Conservation (phyloP, 2,113 vertebrate genomes). For the Siniperca knerii region DNA sequence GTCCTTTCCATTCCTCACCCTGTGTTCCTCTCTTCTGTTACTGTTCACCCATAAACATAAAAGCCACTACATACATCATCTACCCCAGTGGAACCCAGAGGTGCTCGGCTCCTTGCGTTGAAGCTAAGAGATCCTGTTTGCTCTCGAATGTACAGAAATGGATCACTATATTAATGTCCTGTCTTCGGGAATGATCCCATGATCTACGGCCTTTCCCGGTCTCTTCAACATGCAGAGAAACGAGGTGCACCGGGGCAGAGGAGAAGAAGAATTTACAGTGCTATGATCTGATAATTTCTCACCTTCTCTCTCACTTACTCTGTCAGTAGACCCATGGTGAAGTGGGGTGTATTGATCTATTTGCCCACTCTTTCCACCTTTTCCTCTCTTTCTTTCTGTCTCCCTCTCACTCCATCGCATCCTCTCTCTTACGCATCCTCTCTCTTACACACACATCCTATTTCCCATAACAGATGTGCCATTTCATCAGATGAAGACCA, state of each 20-base stretch:
- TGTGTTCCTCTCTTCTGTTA: constrained; percentile 19
- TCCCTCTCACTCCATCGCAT: constrained; percentile 21
- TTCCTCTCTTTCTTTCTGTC: constrained; percentile 25
- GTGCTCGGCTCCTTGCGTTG: constrained; percentile 26
- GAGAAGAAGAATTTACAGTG: constrained; percentile 47
- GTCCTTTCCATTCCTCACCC: constrained; percentile 12
- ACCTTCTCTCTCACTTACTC: constrained; percentile 57
- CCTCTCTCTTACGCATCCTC: background rate
- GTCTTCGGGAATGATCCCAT: constrained; percentile 15
- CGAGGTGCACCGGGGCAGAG: background rate
- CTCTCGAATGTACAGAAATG: constrained; percentile 40
- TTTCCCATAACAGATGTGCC: constrained; percentile 76
- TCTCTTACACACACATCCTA: constrained; percentile 47
- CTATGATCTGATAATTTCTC: constrained; percentile 64
- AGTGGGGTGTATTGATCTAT: constrained; percentile 66
- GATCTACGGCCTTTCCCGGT: constrained; percentile 22
- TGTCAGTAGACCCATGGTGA: constrained; percentile 41
- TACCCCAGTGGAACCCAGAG: constrained; percentile 36
- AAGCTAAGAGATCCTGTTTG: constrained; percentile 35
- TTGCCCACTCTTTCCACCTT: constrained; percentile 40
- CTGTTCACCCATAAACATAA: constrained; percentile 44
- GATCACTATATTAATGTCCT: constrained; percentile 44
- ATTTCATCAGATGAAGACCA: constrained; percentile 79
- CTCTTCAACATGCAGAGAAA: constrained; percentile 25
- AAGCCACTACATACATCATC: constrained; percentile 59